phyloP scores from a whole-genome alignment of 1,140 invertebrate species.

The Aphelenchoides fujianensis region DNA sequence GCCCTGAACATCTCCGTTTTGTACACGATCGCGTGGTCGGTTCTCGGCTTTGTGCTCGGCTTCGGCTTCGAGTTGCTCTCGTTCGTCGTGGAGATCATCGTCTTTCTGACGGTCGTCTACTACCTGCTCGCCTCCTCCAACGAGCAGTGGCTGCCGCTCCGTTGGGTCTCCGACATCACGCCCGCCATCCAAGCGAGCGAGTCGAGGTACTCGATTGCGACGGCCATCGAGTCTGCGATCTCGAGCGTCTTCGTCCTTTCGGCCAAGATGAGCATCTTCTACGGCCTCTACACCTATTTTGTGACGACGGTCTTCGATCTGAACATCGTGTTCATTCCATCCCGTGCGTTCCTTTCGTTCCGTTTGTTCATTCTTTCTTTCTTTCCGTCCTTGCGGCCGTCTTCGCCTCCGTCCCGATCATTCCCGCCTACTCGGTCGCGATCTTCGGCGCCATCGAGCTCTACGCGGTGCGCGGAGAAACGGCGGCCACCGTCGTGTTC shows the following conservation, averaged over 20 bases:
- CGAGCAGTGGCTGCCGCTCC: conserved; percentile 64
- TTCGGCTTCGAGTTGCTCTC: conserved; percentile 89
- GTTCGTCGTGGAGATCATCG: conserved; percentile 82
- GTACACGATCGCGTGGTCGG: conserved; percentile 77
- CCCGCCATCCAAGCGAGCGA: conserved; percentile 28
- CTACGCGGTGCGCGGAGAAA: conserved; percentile 80
- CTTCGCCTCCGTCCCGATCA: conserved; percentile 86
- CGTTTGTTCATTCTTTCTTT: conserved; percentile 29
- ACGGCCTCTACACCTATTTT: conserved; percentile 95
- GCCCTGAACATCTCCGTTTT: conserved; percentile 87
- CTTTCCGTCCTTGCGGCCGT: conserved; percentile 84
- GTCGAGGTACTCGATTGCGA: conserved; percentile 32
- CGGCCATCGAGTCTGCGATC: conserved; percentile 56
- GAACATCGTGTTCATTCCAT: conserved; percentile 88
- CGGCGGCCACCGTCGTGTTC: conserved; percentile 74
- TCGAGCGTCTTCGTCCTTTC: conserved; percentile 81
- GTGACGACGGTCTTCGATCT: conserved; percentile 90
- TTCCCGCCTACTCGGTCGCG: conserved; percentile 87
- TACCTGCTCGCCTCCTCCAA: conserved; percentile 85
- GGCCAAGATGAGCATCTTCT: conserved; percentile 92
- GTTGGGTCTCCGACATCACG: conserved; percentile 41
- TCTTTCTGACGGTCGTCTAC: conserved; percentile 92
- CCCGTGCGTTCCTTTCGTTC: conserved; percentile 68
- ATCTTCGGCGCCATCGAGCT: conserved; percentile 87
- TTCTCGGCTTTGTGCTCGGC: conserved; percentile 80